phyloP scores from a whole-genome alignment of 2,888 invertebrate genomes.

The Scaptomyza polygonia region DNA sequence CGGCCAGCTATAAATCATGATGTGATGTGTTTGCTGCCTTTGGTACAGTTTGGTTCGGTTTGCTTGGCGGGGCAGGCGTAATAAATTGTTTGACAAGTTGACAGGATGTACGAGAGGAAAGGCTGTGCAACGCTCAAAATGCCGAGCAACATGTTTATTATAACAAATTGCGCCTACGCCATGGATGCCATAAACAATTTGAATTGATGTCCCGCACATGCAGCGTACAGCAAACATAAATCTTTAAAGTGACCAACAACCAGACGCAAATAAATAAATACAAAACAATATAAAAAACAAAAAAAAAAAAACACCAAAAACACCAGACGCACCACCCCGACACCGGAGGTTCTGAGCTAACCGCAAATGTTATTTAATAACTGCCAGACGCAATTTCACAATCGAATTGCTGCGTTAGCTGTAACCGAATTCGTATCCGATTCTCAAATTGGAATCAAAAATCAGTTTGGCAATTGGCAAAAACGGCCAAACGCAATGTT shows the following conservation, averaged over 20 bases:
- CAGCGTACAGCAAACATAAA: constrained; percentile 41
- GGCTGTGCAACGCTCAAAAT: constrained; percentile 34
- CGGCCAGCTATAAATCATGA: constrained; percentile 71
- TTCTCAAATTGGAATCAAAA: constrained; percentile 16
- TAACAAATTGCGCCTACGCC: constrained; percentile 78
- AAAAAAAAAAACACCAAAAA: background rate
- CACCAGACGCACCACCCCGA: background rate
- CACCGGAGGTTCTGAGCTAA: constrained; percentile 1
- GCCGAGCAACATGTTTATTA: constrained; percentile 75
- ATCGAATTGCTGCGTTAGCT: constrained; percentile 21
- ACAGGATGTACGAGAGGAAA: constrained; percentile 46
- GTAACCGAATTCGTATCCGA: constrained; percentile 9
- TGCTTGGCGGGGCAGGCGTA: constrained; percentile 46
- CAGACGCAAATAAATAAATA: constrained; percentile 16
- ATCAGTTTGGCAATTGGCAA: constrained; percentile 29
- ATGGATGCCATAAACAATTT: constrained; percentile 70
- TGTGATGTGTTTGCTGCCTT: constrained; percentile 32
- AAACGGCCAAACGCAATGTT: constrained; percentile 35
- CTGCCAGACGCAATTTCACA: constrained; percentile 38
- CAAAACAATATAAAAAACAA: too few species aligned
- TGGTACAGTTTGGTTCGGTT: constrained; percentile 2
- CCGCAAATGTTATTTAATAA: constrained; percentile 58
- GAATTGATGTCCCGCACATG: constrained; percentile 57
- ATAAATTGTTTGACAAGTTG: constrained; percentile 78
- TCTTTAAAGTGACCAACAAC: constrained; percentile 62